Conservation (phyloP, 37 sponge, comb jelly and placozoan genomes). For the Aphrocallistes beatrix region DNA sequence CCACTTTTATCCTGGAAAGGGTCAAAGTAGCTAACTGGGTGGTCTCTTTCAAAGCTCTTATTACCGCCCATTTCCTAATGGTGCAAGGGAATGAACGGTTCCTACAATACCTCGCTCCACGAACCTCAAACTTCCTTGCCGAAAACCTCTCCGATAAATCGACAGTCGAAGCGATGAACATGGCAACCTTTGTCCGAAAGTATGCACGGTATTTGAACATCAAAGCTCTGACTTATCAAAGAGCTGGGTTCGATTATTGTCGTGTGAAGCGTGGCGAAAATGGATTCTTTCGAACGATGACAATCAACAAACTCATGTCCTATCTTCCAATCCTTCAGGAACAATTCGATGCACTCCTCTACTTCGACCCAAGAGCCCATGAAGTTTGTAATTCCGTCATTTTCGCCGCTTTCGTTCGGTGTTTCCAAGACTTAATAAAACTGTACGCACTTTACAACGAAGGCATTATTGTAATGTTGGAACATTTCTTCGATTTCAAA, state of each 20-base stretch:
- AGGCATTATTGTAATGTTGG: slow-evolving; percentile 36
- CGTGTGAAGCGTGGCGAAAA: slow-evolving; percentile 27
- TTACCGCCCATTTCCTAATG: slow-evolving; percentile 77
- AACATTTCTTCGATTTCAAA: slow-evolving; percentile 16
- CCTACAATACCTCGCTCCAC: slow-evolving; percentile 26
- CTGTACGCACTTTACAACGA: slow-evolving; percentile 72
- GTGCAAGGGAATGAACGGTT: slow-evolving; percentile 68
- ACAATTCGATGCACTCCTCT: slow-evolving; percentile 48
- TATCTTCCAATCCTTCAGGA: slow-evolving; percentile 31
- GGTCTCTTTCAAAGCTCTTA: slow-evolving; percentile 75
- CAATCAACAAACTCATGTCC: slow-evolving; percentile 32
- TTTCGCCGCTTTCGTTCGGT: slow-evolving; percentile 63
- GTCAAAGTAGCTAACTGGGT: slow-evolving; percentile 68
- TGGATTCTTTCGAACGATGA: slow-evolving; percentile 9
- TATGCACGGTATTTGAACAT: slow-evolving; percentile 50
- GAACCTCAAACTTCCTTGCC: slow-evolving; percentile 22
- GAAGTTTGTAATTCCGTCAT: slow-evolving; percentile 79
- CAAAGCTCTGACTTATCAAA: slow-evolving; percentile 35
- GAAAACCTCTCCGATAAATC: slow-evolving; percentile 25
- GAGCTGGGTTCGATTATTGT: slow-evolving; percentile 54
- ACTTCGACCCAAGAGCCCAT: slow-evolving; percentile 36
- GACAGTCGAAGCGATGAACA: slow-evolving; percentile 33
- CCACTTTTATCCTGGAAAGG: slow-evolving; percentile 49
- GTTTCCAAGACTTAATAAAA: slow-evolving; percentile 58
- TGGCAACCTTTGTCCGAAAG: slow-evolving; percentile 52